Evolutionary conservation across 1,140 invertebrate genomes (phyloP).

Genomic region (Drosophila auraria): DNA sequence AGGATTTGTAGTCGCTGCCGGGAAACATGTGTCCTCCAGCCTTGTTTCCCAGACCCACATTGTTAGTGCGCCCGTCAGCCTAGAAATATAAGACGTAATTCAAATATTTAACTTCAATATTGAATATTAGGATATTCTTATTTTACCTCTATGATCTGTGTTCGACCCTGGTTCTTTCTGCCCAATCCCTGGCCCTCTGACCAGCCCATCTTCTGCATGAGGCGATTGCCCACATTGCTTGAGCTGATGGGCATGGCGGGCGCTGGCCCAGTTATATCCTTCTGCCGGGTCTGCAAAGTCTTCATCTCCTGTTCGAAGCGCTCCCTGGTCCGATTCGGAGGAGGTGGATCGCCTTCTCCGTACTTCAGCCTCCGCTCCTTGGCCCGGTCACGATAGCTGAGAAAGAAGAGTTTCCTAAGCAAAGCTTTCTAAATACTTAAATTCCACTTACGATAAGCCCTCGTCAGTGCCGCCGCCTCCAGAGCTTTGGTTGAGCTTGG

Average conservation of each 20-base stretch:
- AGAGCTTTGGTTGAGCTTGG: constrained; percentile 48
- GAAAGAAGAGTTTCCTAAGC: background rate
- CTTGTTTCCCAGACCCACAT: constrained; percentile 90
- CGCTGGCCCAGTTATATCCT: constrained; percentile 66
- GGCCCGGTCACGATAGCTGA: constrained; percentile 95
- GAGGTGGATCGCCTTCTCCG: constrained; percentile 92
- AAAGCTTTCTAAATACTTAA: background rate
- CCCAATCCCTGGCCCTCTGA: constrained; percentile 97
- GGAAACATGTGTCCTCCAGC: constrained; percentile 88
- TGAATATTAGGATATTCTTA: background rate
- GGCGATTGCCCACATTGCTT: constrained; percentile 95
- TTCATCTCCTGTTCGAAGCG: constrained; percentile 87
- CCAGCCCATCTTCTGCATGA: constrained; percentile 99
- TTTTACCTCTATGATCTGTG: constrained; percentile 94
- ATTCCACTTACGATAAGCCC: constrained; percentile 49
- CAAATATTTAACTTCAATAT: background rate
- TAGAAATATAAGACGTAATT: constrained; percentile 10
- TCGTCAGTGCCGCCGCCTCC: constrained; percentile 28
- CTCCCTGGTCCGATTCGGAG: constrained; percentile 90
- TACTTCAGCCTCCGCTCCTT: constrained; percentile 98
- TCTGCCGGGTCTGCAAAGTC: constrained; percentile 57
- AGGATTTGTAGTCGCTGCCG: constrained; percentile 94
- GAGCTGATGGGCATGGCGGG: constrained; percentile 89
- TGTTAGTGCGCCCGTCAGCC: constrained; percentile 86
- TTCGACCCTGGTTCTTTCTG: constrained; percentile 96